phyloP scores from a whole-genome alignment of 2,888 invertebrate species.

The Aspidapion aeneum region DNA sequence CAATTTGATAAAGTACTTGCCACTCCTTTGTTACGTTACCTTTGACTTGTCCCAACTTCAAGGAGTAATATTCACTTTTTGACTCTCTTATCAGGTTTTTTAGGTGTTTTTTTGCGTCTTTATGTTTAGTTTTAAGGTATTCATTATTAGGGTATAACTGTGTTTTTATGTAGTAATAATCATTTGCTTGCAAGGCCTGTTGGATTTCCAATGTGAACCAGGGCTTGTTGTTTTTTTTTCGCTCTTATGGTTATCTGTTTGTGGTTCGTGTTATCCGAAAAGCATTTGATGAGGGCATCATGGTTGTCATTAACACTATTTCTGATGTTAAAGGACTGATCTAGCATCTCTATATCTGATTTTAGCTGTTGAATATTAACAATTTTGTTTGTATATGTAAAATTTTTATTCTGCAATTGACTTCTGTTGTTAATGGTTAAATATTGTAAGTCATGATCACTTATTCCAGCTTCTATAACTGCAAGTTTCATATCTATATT shows the following conservation, averaged over 20 bases:
- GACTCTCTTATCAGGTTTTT: not conserved
- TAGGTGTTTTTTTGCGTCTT: not conserved
- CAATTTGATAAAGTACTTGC: not conserved
- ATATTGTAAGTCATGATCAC: not conserved
- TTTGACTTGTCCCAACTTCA: not conserved
- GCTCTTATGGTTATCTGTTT: not conserved
- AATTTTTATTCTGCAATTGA: no score
- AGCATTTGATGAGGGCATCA: not conserved
- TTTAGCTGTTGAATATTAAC: conserved; percentile 1
- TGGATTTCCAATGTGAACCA: not conserved
- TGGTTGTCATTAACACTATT: not conserved
- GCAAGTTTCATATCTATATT: not conserved
- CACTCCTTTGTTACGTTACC: not conserved
- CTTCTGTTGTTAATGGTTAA: no score
- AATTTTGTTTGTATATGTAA: conserved; percentile 6
- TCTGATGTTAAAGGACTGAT: not conserved
- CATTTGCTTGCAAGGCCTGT: not conserved
- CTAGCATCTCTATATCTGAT: not conserved
- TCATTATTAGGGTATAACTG: not conserved
- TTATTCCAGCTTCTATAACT: not conserved
- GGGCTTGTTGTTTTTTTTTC: not conserved
- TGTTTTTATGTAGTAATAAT: not conserved
- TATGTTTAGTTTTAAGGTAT: not conserved
- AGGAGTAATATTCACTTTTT: no score
- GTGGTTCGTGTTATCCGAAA: not conserved